These are phyloP conservation scores for Epirrita christyi DNA, from an alignment of 2,888 invertebrate genomes.

Conservation along the genomic window DNA sequence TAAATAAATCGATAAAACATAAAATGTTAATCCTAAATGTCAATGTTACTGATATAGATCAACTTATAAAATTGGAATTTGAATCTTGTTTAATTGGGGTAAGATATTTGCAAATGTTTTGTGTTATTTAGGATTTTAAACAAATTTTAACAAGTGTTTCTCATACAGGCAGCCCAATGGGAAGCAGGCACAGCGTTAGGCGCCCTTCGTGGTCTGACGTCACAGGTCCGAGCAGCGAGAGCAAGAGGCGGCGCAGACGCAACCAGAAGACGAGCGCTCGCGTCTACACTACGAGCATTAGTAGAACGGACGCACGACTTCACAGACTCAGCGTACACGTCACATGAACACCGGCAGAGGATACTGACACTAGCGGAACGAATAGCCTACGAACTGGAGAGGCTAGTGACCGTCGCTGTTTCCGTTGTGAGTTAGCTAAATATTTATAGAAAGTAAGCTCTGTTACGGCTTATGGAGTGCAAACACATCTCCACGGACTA, in stretches of 20 bases:
- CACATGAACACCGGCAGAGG: constrained; percentile 98
- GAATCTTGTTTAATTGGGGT: too few relatives aligned
- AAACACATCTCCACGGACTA: too few relatives aligned
- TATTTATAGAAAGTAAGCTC: too few relatives aligned
- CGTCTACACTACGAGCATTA: constrained; percentile 94
- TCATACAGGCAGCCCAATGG: constrained; percentile 75
- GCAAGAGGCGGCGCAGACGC: constrained; percentile 88
- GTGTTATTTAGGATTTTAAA: background rate
- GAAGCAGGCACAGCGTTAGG: constrained; percentile 90
- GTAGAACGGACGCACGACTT: constrained; percentile 99
- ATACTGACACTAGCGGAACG: constrained; percentile 95
- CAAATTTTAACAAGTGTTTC: constrained; percentile 5
- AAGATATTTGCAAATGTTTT: too few relatives aligned
- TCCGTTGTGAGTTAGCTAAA: constrained; percentile 86
- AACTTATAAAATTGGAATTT: too few relatives aligned
- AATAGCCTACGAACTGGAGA: constrained; percentile 95
- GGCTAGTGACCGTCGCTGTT: constrained; percentile 93
- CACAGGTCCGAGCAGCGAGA: constrained; percentile 93
- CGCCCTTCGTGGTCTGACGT: constrained; percentile 93
- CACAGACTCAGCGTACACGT: constrained; percentile 99
- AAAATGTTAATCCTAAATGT: too few relatives aligned
- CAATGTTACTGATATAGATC: too few relatives aligned
- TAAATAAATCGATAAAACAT: background rate
- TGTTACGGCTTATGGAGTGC: too few relatives aligned
- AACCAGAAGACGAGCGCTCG: constrained; percentile 90